These are phyloP conservation scores for Thymelicus acteon DNA, from an alignment of 2,888 invertebrate species.

Conservation along the genomic window DNA sequence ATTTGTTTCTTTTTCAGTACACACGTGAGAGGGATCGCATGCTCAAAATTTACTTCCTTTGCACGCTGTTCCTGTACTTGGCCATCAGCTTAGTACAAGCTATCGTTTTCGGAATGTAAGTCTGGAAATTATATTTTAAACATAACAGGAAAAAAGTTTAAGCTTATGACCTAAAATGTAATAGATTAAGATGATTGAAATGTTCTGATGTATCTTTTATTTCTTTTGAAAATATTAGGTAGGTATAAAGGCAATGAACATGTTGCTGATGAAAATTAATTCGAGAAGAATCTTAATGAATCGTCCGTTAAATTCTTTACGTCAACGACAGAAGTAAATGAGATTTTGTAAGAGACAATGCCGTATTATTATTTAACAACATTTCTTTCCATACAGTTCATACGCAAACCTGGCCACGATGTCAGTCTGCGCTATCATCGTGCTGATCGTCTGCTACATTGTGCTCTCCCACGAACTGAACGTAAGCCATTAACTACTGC, in stretches of 20 bases:
- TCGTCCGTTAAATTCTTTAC: too few species aligned
- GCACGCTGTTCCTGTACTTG: constrained; percentile 90
- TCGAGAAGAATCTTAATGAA: too few species aligned
- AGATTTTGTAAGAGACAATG: too few species aligned
- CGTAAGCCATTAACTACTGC: constrained; percentile 48
- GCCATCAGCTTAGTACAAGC: constrained; percentile 89
- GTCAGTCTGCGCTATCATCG: constrained; percentile 65
- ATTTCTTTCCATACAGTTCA: constrained; percentile 14
- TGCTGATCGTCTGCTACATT: constrained; percentile 81
- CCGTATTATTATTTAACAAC: background rate
- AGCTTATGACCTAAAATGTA: too few species aligned
- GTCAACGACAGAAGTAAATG: too few species aligned
- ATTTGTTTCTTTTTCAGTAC: constrained; percentile 86
- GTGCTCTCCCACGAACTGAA: constrained; percentile 72
- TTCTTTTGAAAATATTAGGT: too few species aligned
- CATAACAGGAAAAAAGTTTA: too few species aligned
- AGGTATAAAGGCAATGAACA: too few species aligned
- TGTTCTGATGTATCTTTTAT: too few species aligned
- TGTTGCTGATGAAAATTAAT: too few species aligned
- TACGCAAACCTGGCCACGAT: constrained; percentile 57
- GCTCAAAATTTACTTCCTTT: constrained; percentile 94
- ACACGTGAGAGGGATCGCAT: constrained; percentile 92
- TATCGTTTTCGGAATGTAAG: constrained; percentile 87
- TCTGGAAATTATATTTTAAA: constrained; percentile 41
- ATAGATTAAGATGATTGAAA: too few species aligned